phyloP scores from a whole-genome alignment of 2,888 invertebrate genomes.

The Nomada ferruginata region DNA sequence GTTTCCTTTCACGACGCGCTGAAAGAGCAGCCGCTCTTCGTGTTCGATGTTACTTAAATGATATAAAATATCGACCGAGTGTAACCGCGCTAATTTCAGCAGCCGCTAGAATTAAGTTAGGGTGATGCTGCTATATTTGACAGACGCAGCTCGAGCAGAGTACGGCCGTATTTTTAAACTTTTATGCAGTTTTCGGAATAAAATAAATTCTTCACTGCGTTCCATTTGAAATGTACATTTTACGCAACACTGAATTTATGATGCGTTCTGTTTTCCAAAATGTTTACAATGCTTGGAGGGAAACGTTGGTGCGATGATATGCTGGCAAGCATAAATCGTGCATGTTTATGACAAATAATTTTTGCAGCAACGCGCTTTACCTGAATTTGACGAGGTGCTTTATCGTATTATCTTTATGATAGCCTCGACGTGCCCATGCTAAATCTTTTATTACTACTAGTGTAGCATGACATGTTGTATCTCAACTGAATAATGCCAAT shows the following conservation, averaged over 20 bases:
- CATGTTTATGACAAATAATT: conserved; percentile 4
- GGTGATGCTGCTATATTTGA: too few relatives aligned
- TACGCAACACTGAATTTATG: too few relatives aligned
- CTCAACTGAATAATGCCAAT: neutral
- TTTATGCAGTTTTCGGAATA: too few relatives aligned
- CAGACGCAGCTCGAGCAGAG: too few relatives aligned
- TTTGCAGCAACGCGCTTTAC: neutral
- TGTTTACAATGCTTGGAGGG: too few relatives aligned
- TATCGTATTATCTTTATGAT: neutral
- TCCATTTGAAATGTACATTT: too few relatives aligned
- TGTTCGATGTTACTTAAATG: neutral
- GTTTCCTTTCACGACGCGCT: conserved; percentile 15
- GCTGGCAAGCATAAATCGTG: neutral
- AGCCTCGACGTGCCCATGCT: neutral
- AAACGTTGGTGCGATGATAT: neutral
- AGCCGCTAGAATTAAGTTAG: too few relatives aligned
- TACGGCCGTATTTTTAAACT: too few relatives aligned
- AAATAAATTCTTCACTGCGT: too few relatives aligned
- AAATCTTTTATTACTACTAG: conserved; percentile 5
- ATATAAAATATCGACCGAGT: neutral
- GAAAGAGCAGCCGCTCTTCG: neutral
- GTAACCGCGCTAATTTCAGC: too few relatives aligned
- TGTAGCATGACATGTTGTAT: neutral
- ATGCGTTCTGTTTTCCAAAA: too few relatives aligned
- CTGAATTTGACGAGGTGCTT: neutral